Percentiles rank a stretch among this genome's conserved stretches.
Conservation (phyloP, 2,113 vertebrate genomes). For the Chamaea fasciata region DNA sequence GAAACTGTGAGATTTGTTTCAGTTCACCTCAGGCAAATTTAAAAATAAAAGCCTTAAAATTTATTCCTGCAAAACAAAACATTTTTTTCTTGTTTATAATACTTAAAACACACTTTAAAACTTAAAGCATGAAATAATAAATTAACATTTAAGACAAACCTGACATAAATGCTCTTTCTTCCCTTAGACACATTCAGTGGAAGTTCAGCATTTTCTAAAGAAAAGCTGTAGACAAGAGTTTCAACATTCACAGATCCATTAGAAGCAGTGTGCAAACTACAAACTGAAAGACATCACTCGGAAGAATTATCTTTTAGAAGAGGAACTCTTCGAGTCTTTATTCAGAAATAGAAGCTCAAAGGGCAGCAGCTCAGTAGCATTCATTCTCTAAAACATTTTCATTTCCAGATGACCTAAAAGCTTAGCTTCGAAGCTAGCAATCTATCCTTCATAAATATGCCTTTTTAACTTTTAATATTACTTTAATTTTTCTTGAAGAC, state of each 20-base stretch:
- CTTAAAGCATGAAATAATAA: background rate
- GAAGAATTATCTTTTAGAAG: background rate
- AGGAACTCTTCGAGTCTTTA: background rate
- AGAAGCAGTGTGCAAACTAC: background rate
- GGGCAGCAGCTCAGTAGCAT: background rate
- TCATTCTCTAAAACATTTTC: background rate
- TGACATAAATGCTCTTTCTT: background rate
- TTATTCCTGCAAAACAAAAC: background rate
- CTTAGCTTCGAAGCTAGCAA: background rate
- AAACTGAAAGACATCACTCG: background rate
- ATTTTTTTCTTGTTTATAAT: background rate
- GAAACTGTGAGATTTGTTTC: background rate
- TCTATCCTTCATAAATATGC: background rate
- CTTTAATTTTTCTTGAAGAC: background rate
- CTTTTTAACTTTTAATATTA: background rate
- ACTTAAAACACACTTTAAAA: background rate
- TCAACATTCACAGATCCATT: background rate
- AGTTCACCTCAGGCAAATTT: background rate
- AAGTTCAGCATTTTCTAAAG: background rate
- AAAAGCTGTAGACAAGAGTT: background rate
- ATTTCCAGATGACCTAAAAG: background rate
- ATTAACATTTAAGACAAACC: background rate
- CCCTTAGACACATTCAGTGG: background rate
- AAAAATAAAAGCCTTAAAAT: background rate
- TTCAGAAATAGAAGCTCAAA: background rate